Percentiles rank a stretch among this genome's conserved stretches.
phyloP scores from a whole-genome alignment of 35 echinoderm and acorn worm species.

The Holothuria glaberrima region DNA sequence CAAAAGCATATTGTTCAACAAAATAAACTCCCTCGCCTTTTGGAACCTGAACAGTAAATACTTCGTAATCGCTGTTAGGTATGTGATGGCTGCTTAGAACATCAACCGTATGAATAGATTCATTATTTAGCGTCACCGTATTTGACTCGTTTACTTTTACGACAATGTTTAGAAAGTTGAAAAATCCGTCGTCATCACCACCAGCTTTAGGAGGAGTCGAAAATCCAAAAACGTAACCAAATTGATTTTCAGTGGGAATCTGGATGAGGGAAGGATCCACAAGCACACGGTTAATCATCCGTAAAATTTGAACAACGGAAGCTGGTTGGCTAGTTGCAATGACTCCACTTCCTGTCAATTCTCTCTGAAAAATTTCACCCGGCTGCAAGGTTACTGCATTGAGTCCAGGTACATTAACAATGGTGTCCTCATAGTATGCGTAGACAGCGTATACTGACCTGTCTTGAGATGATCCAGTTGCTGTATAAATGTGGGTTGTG shows the following conservation, averaged over 20 bases:
- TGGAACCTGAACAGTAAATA: background rate
- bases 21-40: slow-evolving; percentile 64
- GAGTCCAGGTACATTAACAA: slow-evolving; percentile 47
- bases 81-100: background rate
- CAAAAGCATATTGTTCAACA: slow-evolving; percentile 62
- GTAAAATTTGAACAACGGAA: slow-evolving; percentile 42
- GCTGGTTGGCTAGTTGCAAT: slow-evolving; percentile 48
- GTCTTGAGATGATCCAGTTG: background rate
- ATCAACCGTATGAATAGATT: background rate
- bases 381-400: background rate
- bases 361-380: slow-evolving; percentile 57
- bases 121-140: slow-evolving; percentile 46
- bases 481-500: slow-evolving; percentile 61
- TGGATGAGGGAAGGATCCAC: slow-evolving; percentile 63
- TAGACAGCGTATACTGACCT: slow-evolving; percentile 44
- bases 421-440: slow-evolving; percentile 59
- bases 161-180: slow-evolving; percentile 71
- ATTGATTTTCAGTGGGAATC: slow-evolving; percentile 59
- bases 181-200: slow-evolving; percentile 52
- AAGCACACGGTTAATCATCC: background rate
- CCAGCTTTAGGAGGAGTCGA: slow-evolving; percentile 61
- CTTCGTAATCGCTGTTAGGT: slow-evolving; percentile 13
- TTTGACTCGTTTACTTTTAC: slow-evolving; percentile 32
- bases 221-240: slow-evolving; percentile 69
- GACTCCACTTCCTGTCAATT: slow-evolving; percentile 42